phyloP scores from a whole-genome alignment of 2,888 invertebrate genomes.

The Ennomos fuscantarius region DNA sequence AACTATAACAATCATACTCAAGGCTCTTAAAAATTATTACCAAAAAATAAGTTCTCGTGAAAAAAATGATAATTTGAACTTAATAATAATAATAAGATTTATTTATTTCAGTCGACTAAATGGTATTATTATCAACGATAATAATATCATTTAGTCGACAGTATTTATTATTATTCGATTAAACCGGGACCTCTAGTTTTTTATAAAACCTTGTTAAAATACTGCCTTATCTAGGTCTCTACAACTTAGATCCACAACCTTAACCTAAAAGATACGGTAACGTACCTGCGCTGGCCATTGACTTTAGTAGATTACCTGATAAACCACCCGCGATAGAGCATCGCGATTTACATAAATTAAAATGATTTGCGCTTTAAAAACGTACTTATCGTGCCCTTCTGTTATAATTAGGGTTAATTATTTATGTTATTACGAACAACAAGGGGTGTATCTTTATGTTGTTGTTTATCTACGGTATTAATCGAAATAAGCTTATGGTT shows the following conservation, averaged over 20 bases:
- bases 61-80: no score
- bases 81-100: no score
- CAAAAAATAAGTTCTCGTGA: no score
- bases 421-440: conserved; percentile 21
- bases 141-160: no score
- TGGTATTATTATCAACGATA: no score
- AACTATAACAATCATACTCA: no score
- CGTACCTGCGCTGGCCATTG: conserved; percentile 55
- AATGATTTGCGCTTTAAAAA: conserved; percentile 38
- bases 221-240: conserved; percentile 33
- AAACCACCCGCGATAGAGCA: conserved; percentile 44
- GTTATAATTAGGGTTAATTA: conserved; percentile 25
- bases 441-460: conserved; percentile 8
- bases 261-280: conserved; percentile 59
- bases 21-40: no score
- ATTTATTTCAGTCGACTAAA: no score
- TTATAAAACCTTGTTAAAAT: background rate
- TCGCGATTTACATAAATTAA: conserved; percentile 45
- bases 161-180: no score
- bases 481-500: no score
- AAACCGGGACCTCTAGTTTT: no score
- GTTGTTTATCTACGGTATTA: conserved; percentile 10
- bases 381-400: conserved; percentile 22
- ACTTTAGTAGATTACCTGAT: conserved; percentile 59
- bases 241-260: conserved; percentile 37